Percentiles rank a stretch among this genome's conserved stretches.
Conservation (phyloP, 1,140 invertebrate species). For the Pseudomyrmex flavicornis region DNA sequence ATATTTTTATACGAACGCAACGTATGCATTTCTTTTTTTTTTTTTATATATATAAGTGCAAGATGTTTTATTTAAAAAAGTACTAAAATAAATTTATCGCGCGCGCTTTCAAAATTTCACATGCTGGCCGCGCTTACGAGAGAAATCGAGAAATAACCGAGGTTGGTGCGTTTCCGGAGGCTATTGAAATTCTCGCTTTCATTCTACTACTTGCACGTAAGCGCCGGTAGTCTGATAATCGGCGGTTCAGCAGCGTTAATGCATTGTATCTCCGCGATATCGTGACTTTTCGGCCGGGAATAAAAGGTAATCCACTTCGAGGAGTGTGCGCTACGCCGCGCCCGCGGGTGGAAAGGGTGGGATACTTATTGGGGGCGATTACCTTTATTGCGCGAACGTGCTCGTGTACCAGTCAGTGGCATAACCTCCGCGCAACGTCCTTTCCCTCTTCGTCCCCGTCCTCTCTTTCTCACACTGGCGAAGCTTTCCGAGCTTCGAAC, state of each 20-base stretch:
- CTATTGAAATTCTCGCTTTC: constrained; percentile 16
- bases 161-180: not conserved
- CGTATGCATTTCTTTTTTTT: not conserved
- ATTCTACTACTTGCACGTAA: not conserved
- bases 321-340: constrained; percentile 50
- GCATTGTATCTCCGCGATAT: constrained; percentile 64
- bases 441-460: too few species aligned
- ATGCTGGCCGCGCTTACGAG: too few species aligned
- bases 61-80: not conserved
- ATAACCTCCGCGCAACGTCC: constrained; percentile 27
- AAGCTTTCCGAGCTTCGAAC: constrained; percentile 65
- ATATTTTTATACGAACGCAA: not conserved
- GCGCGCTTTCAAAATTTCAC: not conserved
- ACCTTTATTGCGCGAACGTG: constrained; percentile 74
- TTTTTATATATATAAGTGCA: not conserved
- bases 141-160: not conserved
- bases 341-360: constrained; percentile 42
- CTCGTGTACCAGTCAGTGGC: constrained; percentile 69
- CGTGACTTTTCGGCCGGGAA: constrained; percentile 61
- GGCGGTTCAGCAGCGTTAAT: constrained; percentile 61
- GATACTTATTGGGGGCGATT: constrained; percentile 73
- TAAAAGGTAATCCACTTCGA: constrained; percentile 65
- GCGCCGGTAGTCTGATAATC: constrained; percentile 16
- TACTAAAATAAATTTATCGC: not conserved
- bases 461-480: constrained; percentile 1